phyloP scores from a whole-genome alignment of 2,888 invertebrate genomes.

The Pyrgus malvae region DNA sequence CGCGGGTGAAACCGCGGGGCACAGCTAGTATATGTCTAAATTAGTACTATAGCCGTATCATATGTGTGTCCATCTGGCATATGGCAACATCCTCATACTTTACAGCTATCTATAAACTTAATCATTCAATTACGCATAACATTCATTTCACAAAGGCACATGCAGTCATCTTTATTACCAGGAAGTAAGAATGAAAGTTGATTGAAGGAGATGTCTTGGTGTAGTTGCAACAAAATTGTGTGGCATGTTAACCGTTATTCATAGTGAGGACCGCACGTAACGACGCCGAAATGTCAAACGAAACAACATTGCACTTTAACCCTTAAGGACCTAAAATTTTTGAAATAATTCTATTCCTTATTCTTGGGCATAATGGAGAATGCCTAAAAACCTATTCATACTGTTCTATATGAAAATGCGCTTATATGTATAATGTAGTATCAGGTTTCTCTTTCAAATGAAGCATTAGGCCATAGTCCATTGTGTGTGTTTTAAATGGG shows the following conservation, averaged over 20 bases:
- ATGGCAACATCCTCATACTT: background rate
- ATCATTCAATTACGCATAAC: background rate
- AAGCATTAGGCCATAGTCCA: too few relatives aligned
- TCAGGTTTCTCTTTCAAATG: too few relatives aligned
- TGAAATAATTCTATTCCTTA: too few relatives aligned
- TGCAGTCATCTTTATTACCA: background rate
- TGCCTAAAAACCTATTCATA: too few relatives aligned
- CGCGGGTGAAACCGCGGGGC: too few relatives aligned
- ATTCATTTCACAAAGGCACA: background rate
- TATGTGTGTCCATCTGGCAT: background rate
- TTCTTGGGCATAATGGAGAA: too few relatives aligned
- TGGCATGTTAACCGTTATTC: background rate
- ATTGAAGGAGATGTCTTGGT: background rate
- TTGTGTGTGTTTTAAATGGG: too few relatives aligned
- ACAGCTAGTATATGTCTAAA: too few relatives aligned
- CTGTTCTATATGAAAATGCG: too few relatives aligned
- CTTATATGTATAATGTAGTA: too few relatives aligned
- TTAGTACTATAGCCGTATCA: too few relatives aligned
- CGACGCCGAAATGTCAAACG: constrained; percentile 7
- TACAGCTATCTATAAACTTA: background rate
- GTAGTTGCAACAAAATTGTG: background rate
- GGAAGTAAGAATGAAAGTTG: background rate
- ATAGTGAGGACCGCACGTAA: background rate
- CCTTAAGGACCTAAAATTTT: background rate
- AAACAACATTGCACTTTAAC: constrained; percentile 1